These are phyloP conservation scores for Lordiphosa mommai DNA, from an alignment of 1,140 invertebrate genomes.

Conservation along the genomic window DNA sequence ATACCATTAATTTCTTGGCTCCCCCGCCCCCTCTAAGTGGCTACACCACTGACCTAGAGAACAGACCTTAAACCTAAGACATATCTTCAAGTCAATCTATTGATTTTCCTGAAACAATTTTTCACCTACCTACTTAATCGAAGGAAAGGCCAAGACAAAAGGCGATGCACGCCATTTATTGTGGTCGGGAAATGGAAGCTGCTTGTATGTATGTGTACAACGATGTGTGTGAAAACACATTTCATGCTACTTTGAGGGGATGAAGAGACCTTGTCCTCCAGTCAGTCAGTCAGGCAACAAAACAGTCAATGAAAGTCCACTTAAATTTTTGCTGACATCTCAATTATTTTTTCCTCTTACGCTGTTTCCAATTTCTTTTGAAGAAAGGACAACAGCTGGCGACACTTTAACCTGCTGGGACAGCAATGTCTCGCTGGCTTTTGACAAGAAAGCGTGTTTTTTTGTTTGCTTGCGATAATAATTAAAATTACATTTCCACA, in stretches of 20 bases:
- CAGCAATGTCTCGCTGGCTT: constrained; percentile 8
- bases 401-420: constrained; percentile 3
- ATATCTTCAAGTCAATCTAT: constrained; percentile 40
- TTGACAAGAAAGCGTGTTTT: constrained; percentile 13
- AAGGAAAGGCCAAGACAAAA: constrained; percentile 32
- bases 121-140: constrained; percentile 40
- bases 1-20: background rate
- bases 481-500: constrained; percentile 33
- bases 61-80: background rate
- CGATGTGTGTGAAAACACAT: constrained; percentile 28
- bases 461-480: constrained; percentile 3
- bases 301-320: constrained; percentile 75
- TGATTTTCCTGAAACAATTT: constrained; percentile 49
- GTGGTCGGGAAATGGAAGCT: constrained; percentile 17
- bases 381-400: constrained; percentile 2
- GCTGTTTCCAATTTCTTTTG: constrained; percentile 15
- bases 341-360: constrained; percentile 69
- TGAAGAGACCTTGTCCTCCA: constrained; percentile 29
- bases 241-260: constrained; percentile 26
- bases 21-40: background rate
- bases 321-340: constrained; percentile 75
- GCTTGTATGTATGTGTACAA: too few species aligned
- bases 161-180: constrained; percentile 51
- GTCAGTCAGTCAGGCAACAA: constrained; percentile 43
- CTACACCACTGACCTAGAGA: background rate